A percentile compares a stretch with the other conserved stretches of the same genome.
Conservation (phyloP, 2,797 vertebrate species). For the Rhinoraja longicauda region DNA sequence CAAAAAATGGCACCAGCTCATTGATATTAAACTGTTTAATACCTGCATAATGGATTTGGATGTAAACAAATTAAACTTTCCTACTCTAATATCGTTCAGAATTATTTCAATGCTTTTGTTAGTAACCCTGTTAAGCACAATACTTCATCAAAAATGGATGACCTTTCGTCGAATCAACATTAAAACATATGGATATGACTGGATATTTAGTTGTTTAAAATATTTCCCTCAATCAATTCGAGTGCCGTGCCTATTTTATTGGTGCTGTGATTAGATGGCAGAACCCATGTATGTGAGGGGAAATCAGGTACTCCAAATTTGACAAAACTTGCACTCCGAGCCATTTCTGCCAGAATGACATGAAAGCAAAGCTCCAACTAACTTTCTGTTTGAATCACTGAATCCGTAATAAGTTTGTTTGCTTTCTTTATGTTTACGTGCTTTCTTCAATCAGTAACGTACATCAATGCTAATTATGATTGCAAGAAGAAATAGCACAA, state of each 20-base stretch:
- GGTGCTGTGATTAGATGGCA: neutral
- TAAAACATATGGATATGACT: neutral
- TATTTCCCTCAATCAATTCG: neutral
- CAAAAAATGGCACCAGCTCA: neutral
- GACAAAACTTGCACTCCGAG: neutral
- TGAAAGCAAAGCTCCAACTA: neutral
- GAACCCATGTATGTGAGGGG: neutral
- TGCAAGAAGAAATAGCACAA: neutral
- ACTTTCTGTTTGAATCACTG: slow-evolving; percentile 20
- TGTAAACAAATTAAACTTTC: neutral
- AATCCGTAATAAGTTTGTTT: neutral
- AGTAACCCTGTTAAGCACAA: slow-evolving; percentile 17
- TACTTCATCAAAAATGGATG: neutral
- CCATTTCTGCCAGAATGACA: neutral
- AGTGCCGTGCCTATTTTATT: neutral
- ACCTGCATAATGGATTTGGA: neutral
- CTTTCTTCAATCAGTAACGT: slow-evolving; percentile 18
- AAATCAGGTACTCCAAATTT: neutral
- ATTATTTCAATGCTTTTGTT: neutral
- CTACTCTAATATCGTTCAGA: slow-evolving; percentile 1
- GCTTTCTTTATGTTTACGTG: neutral
- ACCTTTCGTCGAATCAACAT: neutral
- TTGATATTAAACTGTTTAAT: slow-evolving; percentile 7
- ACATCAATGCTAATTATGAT: neutral
- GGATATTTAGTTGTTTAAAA: neutral